Conservation (phyloP, 2,888 invertebrate genomes). For the Coelinius sp. region DNA sequence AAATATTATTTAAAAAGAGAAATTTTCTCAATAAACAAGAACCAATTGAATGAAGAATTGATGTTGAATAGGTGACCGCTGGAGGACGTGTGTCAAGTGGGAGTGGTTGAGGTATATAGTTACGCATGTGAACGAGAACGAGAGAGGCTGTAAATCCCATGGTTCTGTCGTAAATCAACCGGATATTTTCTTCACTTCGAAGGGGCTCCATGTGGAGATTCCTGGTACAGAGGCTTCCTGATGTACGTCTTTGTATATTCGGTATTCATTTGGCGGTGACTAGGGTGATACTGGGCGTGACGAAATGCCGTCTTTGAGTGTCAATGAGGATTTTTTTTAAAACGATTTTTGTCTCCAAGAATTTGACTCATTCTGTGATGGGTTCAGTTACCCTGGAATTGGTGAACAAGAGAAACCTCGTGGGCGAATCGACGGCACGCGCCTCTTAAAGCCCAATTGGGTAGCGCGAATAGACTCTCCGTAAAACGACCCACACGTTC, state of each 20-base stretch:
- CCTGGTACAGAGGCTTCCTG: not conserved
- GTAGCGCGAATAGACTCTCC: constrained; percentile 2
- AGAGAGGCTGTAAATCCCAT: not conserved
- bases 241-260: not conserved
- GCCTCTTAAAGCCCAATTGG: constrained; percentile 38
- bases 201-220: not conserved
- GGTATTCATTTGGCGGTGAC: not conserved
- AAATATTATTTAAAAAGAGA: too few relatives aligned
- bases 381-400: not conserved
- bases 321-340: not conserved
- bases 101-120: not conserved
- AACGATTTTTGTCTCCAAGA: too few relatives aligned
- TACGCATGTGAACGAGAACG: constrained; percentile 2
- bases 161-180: constrained; percentile 11
- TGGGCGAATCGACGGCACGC: constrained; percentile 40
- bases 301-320: not conserved
- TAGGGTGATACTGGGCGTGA: constrained; percentile 4
- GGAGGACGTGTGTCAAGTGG: constrained; percentile 2
- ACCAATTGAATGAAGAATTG: not conserved
- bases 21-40: too few relatives aligned
- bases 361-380: too few relatives aligned
- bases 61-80: not conserved
- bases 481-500: constrained; percentile 29
- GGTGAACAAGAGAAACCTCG: too few relatives aligned
- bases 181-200: constrained; percentile 2